These are phyloP conservation scores for Tipula confusa DNA, from an alignment of 2,888 invertebrate genomes.

Conservation along the genomic window DNA sequence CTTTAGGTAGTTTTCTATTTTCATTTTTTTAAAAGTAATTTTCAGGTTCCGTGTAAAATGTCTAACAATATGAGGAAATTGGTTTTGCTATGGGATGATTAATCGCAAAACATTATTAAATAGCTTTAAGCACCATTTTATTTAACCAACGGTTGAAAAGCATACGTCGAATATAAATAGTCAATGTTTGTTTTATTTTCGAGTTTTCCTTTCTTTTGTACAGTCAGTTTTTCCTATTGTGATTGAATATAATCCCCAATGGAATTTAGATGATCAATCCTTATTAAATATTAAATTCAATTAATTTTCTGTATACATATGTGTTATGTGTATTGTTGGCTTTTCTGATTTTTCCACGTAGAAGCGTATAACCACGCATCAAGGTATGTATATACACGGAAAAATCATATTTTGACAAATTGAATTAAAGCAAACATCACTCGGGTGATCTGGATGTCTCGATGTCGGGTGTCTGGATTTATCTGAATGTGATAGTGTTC, in stretches of 20 bases:
- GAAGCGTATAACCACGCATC: background rate
- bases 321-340: background rate
- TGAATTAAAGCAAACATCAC: too few relatives aligned
- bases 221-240: background rate
- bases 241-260: background rate
- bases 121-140: background rate
- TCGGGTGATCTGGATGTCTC: too few relatives aligned
- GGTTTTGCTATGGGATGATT: too few relatives aligned
- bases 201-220: background rate
- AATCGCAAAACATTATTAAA: too few relatives aligned
- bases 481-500: too few relatives aligned
- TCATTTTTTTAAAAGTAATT: too few relatives aligned
- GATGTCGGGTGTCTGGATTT: too few relatives aligned
- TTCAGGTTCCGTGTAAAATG: too few relatives aligned
- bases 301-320: background rate
- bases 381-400: background rate
- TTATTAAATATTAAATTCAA: slow-evolving; percentile 25
- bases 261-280: background rate
- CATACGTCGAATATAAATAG: background rate
- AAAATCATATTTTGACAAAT: too few relatives aligned
- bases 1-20: too few relatives aligned
- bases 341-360: background rate
- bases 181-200: background rate
- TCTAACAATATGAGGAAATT: too few relatives aligned
- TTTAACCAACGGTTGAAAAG: background rate